Base-by-base conservation (phyloP, 2,888 invertebrate species). In the Trachelus troglodyta region DNA sequence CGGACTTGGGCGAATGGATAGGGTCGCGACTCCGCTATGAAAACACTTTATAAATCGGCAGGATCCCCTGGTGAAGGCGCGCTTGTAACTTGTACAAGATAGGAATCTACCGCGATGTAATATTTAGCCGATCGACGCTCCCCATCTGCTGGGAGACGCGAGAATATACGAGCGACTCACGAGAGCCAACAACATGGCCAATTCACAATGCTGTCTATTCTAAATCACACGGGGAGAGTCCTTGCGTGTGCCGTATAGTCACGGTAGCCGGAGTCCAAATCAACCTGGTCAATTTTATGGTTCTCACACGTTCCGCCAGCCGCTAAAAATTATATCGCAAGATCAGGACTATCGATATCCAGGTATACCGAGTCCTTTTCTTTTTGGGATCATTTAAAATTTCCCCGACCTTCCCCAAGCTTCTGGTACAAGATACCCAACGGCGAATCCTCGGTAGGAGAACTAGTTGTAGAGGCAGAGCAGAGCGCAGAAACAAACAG, bases 51-150 rank as follows among this genome's bases (percentile, higher is more conserved):
- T 78, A 78, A 78, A 78, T 78, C 78, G 78, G 78, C 78, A 76
- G 69, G 56, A 78, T 56, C 75, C 78, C 56, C 37, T 56, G 71
- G 76, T 3, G 78, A 71, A 73, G 71, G 79, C 79, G 77, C 77
- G 81, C 80, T 85, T 82, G 81, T 85, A 81, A 82, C 83, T 82
- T 56, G 56, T 56, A 56, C 23, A 56, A 56, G 85, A 87, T 85
- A 87, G 82, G 84, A 85, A 88, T 88, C 85, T 85, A 83, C 82
- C 81, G 81, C 83, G 83, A 86, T 87, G 84, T 86, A 87, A 87
- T 85, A 82, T 86, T 87, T 85, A 87, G 87, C 84, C 84, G 83
- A 84, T 86, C 85, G 84, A 82, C 87, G 86, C 84, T 87, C 83
- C 85, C 87, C 87, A 84, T 86, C 85, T 86, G 86, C 84, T 80